Base-by-base conservation (phyloP, 2,113 vertebrate species). In the Lontra canadensis region DNA sequence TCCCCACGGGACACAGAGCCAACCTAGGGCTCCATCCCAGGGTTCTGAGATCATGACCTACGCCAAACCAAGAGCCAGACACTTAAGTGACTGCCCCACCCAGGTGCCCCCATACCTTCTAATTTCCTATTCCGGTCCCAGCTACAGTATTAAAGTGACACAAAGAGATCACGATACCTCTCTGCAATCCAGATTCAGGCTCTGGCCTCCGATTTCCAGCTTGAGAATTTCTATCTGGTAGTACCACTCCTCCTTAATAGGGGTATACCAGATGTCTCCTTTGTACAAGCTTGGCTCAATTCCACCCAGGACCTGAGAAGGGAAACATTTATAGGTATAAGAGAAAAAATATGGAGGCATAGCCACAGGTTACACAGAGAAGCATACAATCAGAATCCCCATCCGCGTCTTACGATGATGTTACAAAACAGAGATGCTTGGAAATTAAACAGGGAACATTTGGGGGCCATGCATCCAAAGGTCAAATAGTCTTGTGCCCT, bases 151-250 rank as follows among this genome's bases (percentile, higher is more conserved):
- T 14, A 25, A 21, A 34, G 23, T 2, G 81, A 20, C 11, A 47
- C 31, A 23, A 39, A 67, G 23, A 31, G 26, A 94, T 8, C 44
- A 44, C 20, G 76, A 36, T 99, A 99, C 99, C 99, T 99, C 99
- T 98, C 97, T 99, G 98, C 99, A 99, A 98, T 99, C 99, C 98
- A 99, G 94, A 26, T 99, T 98, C 0, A 99, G 98, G 94, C 99
- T 99, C 94, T 99, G 99, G 57, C 99, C 99, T 57, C 99, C 99
- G 0, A 99, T 99, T 97, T 99, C 99, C 98, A 99, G 97, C 67
- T 99, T 99, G 95, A 99, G 98, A 88, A 99, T 99, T 98, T 99
- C 99, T 79, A 99, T 99, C 95, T 99, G 99, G 96, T 99, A 99
- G 97, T 99, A 99, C 99, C 99, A 99, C 96, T 99, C 99, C 96